Base-by-base conservation (phyloP, 53 echinoderm and acorn worm genomes). In the Patiria pectinifera region DNA sequence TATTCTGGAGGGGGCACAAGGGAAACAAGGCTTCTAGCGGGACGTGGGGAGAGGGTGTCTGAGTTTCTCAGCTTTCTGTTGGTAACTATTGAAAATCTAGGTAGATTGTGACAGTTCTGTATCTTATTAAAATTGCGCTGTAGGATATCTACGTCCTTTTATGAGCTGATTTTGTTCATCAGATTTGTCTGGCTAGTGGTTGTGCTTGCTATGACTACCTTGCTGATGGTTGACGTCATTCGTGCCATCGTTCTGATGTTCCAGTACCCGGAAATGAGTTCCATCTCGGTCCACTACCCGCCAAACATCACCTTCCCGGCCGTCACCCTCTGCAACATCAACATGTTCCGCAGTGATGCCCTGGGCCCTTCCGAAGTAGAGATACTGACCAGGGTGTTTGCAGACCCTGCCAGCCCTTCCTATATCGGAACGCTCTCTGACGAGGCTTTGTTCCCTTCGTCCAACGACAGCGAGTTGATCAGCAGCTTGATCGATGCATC, bases 251-350 rank as follows among this genome's bases (percentile, higher is more conserved):
- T 86, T 9, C 2, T 15, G 47, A 16, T 71, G 74, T 89, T 92
- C 59, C 6, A 71, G 35, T 77, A 83, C 16, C 92, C 92, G 6
- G 83, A 93, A 14, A 66, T 66, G 13, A 95, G 85, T 13, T 45
- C 78, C 45, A 69, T 95, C 44, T 69, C 61, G 9, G 75, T 95
- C 18, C 93, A 89, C 48, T 79, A 95, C 75, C 93, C 93, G 6
- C 11, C 53, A 0, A 75, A 90, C 49, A 58, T 95, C 49, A n/a
- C 14, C 59, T 95, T 95, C 84, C 95, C 95, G 11, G 95, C 95
- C 14, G 76, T 95, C 16, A 95, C 95, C 12, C 19, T 95, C 4
- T 95, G 95, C 60, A 95, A 95, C 77, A 87, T 87, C 66, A 95
- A 95, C 91, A n/a, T 71, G 48, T 71, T 72, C 10, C 46, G 86